Conservation (phyloP, 2,888 invertebrate species). For the Agonopterix heracliana region DNA sequence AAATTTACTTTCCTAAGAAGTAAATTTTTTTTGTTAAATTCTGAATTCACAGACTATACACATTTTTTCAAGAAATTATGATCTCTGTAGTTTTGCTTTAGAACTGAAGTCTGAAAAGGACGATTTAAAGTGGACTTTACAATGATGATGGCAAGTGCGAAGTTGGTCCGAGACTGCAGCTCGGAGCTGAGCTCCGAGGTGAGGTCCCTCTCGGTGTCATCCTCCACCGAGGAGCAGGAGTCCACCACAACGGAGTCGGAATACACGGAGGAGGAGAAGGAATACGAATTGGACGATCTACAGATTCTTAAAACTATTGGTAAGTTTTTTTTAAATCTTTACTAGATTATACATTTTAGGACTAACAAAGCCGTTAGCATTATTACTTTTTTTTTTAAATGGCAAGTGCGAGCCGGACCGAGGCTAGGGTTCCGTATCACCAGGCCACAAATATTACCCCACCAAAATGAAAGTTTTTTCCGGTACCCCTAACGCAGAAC, state of each 20-base stretch:
- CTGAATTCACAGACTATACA: background rate
- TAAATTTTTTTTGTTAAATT: no score
- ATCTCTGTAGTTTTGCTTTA: constrained; percentile 9
- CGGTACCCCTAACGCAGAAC: no score
- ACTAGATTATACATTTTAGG: background rate
- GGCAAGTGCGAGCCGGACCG: background rate
- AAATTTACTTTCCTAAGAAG: no score
- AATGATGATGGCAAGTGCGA: constrained; percentile 76
- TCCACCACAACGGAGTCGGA: constrained; percentile 75
- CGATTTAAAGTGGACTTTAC: constrained; percentile 21
- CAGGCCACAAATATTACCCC: no score
- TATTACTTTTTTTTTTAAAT: background rate
- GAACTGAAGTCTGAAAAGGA: background rate
- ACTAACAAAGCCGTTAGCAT: background rate
- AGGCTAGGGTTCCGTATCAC: no score
- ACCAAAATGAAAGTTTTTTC: no score
- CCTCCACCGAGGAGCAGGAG: constrained; percentile 74
- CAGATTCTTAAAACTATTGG: constrained; percentile 92
- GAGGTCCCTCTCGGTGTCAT: constrained; percentile 67
- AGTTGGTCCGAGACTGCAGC: constrained; percentile 71
- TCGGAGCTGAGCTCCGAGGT: constrained; percentile 69
- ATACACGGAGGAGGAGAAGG: constrained; percentile 76
- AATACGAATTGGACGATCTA: constrained; percentile 85
- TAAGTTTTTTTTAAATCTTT: constrained; percentile 63
- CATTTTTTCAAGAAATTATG: constrained; percentile 2